phyloP scores from a whole-genome alignment of 2,888 invertebrate genomes.

The Clusia tigrina region DNA sequence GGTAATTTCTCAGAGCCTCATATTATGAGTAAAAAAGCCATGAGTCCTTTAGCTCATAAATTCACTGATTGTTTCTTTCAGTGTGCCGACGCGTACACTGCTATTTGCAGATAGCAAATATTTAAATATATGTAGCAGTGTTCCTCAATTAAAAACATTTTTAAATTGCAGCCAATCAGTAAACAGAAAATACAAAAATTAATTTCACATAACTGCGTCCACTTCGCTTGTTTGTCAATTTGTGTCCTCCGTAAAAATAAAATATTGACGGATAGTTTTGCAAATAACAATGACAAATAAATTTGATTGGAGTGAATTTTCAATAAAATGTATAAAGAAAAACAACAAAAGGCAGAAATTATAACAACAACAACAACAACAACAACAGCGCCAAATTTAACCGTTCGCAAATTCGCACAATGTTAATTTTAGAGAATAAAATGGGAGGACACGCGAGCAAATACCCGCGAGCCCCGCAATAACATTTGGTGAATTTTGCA shows the following conservation, averaged over 20 bases:
- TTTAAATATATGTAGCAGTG: too few relatives aligned
- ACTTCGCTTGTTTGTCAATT: background rate
- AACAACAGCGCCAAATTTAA: background rate
- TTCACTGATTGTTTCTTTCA: background rate
- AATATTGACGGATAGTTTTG: background rate
- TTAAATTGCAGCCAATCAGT: background rate
- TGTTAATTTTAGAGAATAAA: constrained; percentile 1
- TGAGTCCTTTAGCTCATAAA: too few relatives aligned
- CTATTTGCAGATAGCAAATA: too few relatives aligned
- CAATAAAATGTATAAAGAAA: background rate
- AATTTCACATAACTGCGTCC: background rate
- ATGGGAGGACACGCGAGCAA: background rate
- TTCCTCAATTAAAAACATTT: too few relatives aligned
- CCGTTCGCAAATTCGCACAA: constrained; percentile 1
- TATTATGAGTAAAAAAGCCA: too few relatives aligned
- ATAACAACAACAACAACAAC: too few relatives aligned
- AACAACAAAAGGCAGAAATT: background rate
- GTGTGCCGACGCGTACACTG: too few relatives aligned
- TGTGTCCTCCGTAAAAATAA: background rate
- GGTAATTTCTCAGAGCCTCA: too few relatives aligned
- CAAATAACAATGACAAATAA: constrained; percentile 4
- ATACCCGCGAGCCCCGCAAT: background rate
- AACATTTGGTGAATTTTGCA: constrained; percentile 8
- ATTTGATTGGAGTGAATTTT: background rate
- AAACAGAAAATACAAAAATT: background rate